Percentiles rank a stretch among this genome's conserved stretches.
Evolutionary conservation across 1,140 invertebrate species (phyloP).

Genomic region (Teleopsis dalmanni): DNA sequence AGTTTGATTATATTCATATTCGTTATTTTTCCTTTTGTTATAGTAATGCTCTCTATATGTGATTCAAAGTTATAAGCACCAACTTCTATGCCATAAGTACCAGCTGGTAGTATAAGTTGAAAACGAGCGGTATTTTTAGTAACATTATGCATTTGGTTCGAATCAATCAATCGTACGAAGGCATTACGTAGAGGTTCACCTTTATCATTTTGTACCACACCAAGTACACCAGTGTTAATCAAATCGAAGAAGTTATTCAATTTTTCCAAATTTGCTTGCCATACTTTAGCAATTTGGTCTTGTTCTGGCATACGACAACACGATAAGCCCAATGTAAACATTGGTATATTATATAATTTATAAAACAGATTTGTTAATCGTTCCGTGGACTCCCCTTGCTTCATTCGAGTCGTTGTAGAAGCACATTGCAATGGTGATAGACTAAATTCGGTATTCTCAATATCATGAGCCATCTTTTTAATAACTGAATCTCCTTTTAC

Average conservation of each 20-base stretch:
- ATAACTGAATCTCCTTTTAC: slow-evolving; percentile 27
- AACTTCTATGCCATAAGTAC: slow-evolving; percentile 54
- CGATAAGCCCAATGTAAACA: slow-evolving; percentile 54
- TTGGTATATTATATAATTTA: slow-evolving; percentile 50
- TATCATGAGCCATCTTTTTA: slow-evolving; percentile 32
- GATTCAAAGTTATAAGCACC: slow-evolving; percentile 52
- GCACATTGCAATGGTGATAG: slow-evolving; percentile 32
- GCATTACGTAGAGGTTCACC: slow-evolving; percentile 62
- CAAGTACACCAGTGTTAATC: slow-evolving; percentile 59
- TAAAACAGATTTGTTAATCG: slow-evolving; percentile 50
- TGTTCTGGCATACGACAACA: slow-evolving; percentile 73
- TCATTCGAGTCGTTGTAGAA: slow-evolving; percentile 20
- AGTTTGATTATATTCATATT: slow-evolving; percentile 25
- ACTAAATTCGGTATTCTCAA: slow-evolving; percentile 33
- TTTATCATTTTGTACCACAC: slow-evolving; percentile 58
- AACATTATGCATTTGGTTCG: slow-evolving; percentile 53
- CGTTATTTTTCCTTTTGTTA: slow-evolving; percentile 30
- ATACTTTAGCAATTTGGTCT: slow-evolving; percentile 59
- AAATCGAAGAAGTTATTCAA: slow-evolving; percentile 56
- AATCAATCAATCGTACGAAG: slow-evolving; percentile 55
- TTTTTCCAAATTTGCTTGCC: slow-evolving; percentile 64
- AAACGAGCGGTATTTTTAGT: slow-evolving; percentile 61
- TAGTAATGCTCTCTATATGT: slow-evolving; percentile 39
- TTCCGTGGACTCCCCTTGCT: slow-evolving; percentile 25
- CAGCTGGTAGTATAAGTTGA: slow-evolving; percentile 58